Percentiles rank a stretch among this genome's conserved stretches.
Conservation (phyloP, 30 jellyfish, hydroid and myxozoan species). For the Mastigias papua region DNA sequence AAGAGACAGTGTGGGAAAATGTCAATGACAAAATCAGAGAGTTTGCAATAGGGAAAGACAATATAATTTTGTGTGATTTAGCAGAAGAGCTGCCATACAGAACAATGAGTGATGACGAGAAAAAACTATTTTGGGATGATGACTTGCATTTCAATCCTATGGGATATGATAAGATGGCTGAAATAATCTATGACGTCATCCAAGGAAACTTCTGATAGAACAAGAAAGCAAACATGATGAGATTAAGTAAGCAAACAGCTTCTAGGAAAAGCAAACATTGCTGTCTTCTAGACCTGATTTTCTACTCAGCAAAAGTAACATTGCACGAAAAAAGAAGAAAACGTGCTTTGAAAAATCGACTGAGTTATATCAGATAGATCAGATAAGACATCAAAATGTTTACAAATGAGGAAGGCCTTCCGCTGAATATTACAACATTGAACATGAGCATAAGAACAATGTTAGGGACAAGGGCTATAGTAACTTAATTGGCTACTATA, state of each 20-base stretch:
- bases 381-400: neutral
- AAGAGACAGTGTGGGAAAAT: slow-evolving; percentile 51
- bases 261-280: no score
- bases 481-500: no score
- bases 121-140: slow-evolving; percentile 88
- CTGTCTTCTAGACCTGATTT: no score
- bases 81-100: slow-evolving; percentile 82
- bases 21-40: slow-evolving; percentile 56
- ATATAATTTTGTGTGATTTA: slow-evolving; percentile 83
- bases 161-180: slow-evolving; percentile 97
- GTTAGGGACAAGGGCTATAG: no score
- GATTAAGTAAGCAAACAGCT: no score
- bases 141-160: slow-evolving; percentile 73
- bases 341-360: no score
- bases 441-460: no score
- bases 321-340: no score
- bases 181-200: slow-evolving; percentile 75
- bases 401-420: neutral
- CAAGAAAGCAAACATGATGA: neutral
- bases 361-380: neutral
- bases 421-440: neutral
- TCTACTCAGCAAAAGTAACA: no score
- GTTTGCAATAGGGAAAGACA: slow-evolving; percentile 55
- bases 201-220: slow-evolving; percentile 61
- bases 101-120: slow-evolving; percentile 71